Evolutionary conservation across 2,113 vertebrate genomes (phyloP).

Genomic region (Carollia perspicillata): DNA sequence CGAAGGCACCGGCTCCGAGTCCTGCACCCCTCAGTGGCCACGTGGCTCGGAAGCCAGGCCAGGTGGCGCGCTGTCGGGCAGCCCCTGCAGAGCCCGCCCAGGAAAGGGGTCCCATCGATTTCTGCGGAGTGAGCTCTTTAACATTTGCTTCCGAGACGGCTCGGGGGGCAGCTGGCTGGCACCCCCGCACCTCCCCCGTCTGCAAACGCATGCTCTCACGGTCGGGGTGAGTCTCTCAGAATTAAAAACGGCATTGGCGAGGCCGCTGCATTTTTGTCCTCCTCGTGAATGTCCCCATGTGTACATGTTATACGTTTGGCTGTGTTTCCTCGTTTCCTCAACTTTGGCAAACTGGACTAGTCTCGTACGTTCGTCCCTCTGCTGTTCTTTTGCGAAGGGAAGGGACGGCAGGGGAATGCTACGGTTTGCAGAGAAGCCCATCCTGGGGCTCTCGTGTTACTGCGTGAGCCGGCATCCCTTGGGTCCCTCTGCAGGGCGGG

Average conservation of each 20-base stretch:
- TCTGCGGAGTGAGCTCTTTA: not conserved
- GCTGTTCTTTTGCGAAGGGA: not conserved
- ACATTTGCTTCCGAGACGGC: constrained; percentile 10
- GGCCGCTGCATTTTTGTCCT: not conserved
- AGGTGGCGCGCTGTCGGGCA: not conserved
- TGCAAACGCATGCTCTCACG: not conserved
- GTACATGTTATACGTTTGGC: constrained; percentile 23
- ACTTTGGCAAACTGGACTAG: not conserved
- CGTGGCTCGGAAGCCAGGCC: not conserved
- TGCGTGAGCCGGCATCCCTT: not conserved
- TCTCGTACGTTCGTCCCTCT: not conserved
- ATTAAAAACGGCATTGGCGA: constrained; percentile 8
- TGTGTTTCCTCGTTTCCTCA: constrained; percentile 36
- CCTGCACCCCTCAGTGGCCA: not conserved
- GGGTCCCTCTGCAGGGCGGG: not conserved
- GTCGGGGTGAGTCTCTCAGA: not conserved
- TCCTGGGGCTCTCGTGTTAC: not conserved
- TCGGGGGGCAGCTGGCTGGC: not conserved
- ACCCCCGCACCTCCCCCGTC: constrained; percentile 26
- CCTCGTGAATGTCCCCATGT: not conserved
- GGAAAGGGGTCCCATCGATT: not conserved
- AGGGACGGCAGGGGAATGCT: not conserved
- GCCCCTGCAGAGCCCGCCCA: not conserved
- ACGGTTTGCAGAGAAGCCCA: not conserved
- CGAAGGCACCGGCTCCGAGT: not conserved